Evolutionary conservation across 2,888 invertebrate genomes (phyloP).

Genomic region (Drosophila acutilabella): DNA sequence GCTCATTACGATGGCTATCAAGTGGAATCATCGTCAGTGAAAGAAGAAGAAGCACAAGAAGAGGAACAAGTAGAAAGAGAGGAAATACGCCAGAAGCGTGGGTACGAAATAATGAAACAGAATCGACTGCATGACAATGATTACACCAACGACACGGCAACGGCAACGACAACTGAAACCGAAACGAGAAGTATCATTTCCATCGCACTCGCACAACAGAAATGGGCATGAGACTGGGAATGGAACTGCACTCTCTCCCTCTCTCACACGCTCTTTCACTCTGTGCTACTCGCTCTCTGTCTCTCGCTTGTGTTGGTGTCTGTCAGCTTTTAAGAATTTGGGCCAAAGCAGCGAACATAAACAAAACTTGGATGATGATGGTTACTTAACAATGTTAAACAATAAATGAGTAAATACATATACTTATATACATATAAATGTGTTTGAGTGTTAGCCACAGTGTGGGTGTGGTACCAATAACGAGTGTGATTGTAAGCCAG

Average conservation of each 20-base stretch:
- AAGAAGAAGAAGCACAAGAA: constrained; percentile 1
- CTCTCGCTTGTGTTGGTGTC: constrained; percentile 29
- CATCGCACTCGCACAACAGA: constrained; percentile 52
- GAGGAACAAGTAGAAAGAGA: not conserved
- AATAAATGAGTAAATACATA: constrained; percentile 52
- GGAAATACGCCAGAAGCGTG: constrained; percentile 58
- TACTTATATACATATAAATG: constrained; percentile 9
- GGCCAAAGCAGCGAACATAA: constrained; percentile 74
- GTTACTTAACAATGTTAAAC: constrained; percentile 77
- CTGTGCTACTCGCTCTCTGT: not conserved
- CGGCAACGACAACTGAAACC: constrained; percentile 44
- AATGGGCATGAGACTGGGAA: constrained; percentile 30
- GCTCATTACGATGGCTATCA: constrained; percentile 73
- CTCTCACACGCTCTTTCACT: not conserved
- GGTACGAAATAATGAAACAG: constrained; percentile 75
- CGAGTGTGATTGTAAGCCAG: constrained; percentile 17
- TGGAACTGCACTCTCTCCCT: not conserved
- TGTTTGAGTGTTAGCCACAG: constrained; percentile 17
- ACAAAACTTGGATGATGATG: constrained; percentile 72
- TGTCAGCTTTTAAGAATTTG: constrained; percentile 75
- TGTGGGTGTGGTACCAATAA: constrained; percentile 49
- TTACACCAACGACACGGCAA: constrained; percentile 52
- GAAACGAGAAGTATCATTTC: constrained; percentile 43
- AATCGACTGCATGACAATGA: constrained; percentile 79
- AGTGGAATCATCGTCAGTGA: constrained; percentile 52